Conservation (phyloP, 2,113 vertebrate species). For the Terrapene triunguis region DNA sequence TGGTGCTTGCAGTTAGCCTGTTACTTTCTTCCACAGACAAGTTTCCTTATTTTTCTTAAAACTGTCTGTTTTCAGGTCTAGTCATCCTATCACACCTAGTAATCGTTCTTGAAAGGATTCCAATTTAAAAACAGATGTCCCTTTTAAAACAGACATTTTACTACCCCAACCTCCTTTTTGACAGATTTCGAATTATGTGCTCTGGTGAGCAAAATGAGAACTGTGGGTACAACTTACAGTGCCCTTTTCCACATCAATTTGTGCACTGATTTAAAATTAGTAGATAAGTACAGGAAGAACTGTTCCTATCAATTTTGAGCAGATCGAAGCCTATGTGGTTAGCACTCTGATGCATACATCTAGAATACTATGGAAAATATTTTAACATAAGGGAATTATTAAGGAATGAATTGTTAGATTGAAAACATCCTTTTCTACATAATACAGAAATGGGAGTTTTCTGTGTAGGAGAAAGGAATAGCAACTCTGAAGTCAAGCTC, state of each 20-base stretch:
- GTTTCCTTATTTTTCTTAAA: constrained; percentile 16
- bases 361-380: neutral
- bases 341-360: neutral
- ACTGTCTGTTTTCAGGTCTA: constrained; percentile 10
- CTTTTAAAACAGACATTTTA: constrained; percentile 3
- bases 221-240: neutral
- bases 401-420: constrained; percentile 32
- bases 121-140: neutral
- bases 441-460: constrained; percentile 25
- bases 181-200: neutral
- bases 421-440: constrained; percentile 24
- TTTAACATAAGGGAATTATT: constrained; percentile 27
- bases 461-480: constrained; percentile 56
- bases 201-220: neutral
- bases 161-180: neutral
- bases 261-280: constrained; percentile 18
- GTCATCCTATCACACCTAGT: neutral
- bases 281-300: neutral
- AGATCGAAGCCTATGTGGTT: neutral
- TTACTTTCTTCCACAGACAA: neutral
- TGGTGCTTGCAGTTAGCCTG: neutral
- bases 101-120: neutral
- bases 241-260: constrained; percentile 36
- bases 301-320: neutral
- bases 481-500: constrained; percentile 31